Percentiles rank a stretch among this genome's conserved stretches.
Conservation (phyloP, 2,113 vertebrate genomes). For the Phoenicopterus ruber region DNA sequence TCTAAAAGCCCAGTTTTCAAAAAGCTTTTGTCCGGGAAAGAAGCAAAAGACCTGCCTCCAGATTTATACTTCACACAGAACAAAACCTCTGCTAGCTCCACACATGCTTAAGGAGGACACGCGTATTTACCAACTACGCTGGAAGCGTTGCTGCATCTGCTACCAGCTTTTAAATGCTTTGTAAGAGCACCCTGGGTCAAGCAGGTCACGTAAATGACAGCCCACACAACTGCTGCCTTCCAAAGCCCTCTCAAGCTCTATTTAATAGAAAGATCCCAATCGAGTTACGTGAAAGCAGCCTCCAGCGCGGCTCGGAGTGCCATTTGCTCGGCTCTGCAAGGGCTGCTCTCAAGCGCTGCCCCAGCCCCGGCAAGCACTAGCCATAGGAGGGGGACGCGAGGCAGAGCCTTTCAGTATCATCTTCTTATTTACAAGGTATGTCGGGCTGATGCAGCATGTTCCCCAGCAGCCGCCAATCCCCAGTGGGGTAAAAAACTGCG, state of each 20-base stretch:
- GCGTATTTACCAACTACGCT: accelerated
- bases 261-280: not conserved
- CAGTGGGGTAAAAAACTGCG: accelerated
- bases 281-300: too few relatives aligned
- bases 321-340: not conserved
- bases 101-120: accelerated
- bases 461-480: not conserved
- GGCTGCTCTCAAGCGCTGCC: not conserved
- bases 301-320: not conserved
- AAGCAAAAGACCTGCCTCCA: not conserved
- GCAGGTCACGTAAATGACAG: accelerated
- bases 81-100: accelerated
- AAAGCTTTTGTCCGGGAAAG: not conserved
- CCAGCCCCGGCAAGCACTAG: not conserved
- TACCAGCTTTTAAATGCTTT: too few relatives aligned
- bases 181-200: not conserved
- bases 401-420: accelerated
- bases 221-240: accelerated
- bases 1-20: not conserved
- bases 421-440: not conserved
- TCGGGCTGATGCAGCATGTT: accelerated
- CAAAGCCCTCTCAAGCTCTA: not conserved
- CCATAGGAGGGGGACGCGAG: accelerated
- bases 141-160: not conserved
- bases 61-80: accelerated